These are phyloP conservation scores for Drosophila dives DNA, from an alignment of 2,888 invertebrate species.

Conservation along the genomic window DNA sequence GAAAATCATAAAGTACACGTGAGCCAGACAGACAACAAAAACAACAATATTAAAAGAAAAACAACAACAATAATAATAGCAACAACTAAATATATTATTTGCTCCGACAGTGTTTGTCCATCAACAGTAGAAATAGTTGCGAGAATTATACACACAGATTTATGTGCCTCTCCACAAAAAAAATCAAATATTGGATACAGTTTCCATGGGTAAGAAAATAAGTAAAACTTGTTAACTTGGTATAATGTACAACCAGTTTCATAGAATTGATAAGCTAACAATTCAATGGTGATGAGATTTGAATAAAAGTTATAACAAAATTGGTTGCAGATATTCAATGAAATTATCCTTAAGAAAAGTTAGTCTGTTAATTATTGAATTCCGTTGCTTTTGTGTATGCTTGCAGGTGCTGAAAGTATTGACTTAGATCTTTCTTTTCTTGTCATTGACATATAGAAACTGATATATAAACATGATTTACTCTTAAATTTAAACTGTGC, in stretches of 20 bases:
- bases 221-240: background rate
- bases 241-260: background rate
- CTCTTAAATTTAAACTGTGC: no score
- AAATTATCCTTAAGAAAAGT: background rate
- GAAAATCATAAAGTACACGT: conserved; percentile 59
- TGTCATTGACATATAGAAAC: no score
- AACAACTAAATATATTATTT: conserved; percentile 13
- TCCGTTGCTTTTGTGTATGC: no score
- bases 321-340: background rate
- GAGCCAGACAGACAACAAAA: conserved; percentile 10
- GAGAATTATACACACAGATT: conserved; percentile 15
- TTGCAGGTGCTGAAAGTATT: no score
- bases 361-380: background rate
- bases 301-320: background rate
- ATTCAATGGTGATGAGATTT: background rate
- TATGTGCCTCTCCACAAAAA: background rate
- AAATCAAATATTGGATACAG: background rate
- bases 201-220: background rate
- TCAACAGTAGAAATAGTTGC: conserved; percentile 35
- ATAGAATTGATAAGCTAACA: background rate
- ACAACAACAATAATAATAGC: conserved; percentile 2
- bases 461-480: no score
- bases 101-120: conserved; percentile 24
- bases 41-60: no score
- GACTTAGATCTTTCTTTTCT: no score